phyloP scores from a whole-genome alignment of 2,888 invertebrate species.

The Caradrina clavipalpis region DNA sequence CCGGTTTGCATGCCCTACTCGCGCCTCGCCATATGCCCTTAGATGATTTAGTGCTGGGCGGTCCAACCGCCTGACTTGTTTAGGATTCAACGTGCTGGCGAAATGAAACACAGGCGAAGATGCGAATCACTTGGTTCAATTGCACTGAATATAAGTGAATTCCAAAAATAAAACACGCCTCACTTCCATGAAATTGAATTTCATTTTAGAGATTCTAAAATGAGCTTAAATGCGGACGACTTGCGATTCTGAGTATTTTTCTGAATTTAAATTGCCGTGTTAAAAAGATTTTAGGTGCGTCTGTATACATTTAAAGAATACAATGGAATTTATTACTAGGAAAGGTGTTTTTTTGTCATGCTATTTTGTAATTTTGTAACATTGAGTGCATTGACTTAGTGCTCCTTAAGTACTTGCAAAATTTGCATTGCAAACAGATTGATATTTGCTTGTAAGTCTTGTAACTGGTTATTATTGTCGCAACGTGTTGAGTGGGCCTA shows the following conservation, averaged over 20 bases:
- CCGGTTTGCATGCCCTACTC: no score
- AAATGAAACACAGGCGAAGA: slow-evolving; percentile 48
- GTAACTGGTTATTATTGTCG: slow-evolving; percentile 47
- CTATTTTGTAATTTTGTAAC: slow-evolving; percentile 25
- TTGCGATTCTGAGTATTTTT: slow-evolving; percentile 33
- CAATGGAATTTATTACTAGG: slow-evolving; percentile 26
- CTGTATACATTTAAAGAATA: slow-evolving; percentile 23
- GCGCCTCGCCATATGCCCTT: slow-evolving; percentile 70
- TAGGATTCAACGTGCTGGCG: slow-evolving; percentile 50
- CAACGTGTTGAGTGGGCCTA: slow-evolving; percentile 53
- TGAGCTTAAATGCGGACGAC: slow-evolving; percentile 30
- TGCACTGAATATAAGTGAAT: slow-evolving; percentile 46
- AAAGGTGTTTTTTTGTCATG: slow-evolving; percentile 4
- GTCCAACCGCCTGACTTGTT: slow-evolving; percentile 64
- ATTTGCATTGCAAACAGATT: slow-evolving; percentile 50
- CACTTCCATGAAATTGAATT: slow-evolving; percentile 52
- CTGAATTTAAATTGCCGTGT: slow-evolving; percentile 40
- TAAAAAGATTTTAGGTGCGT: slow-evolving; percentile 11
- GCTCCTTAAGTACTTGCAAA: slow-evolving; percentile 34
- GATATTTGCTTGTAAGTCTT: slow-evolving; percentile 48
- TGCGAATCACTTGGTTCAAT: slow-evolving; percentile 52
- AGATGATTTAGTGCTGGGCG: slow-evolving; percentile 76
- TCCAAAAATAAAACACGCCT: slow-evolving; percentile 53
- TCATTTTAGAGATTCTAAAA: slow-evolving; percentile 49
- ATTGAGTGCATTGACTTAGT: slow-evolving; percentile 43